Percentiles rank a stretch among this genome's conserved stretches.
Evolutionary conservation across 2,113 vertebrate genomes (phyloP).

Genomic region (Gulo gulo): DNA sequence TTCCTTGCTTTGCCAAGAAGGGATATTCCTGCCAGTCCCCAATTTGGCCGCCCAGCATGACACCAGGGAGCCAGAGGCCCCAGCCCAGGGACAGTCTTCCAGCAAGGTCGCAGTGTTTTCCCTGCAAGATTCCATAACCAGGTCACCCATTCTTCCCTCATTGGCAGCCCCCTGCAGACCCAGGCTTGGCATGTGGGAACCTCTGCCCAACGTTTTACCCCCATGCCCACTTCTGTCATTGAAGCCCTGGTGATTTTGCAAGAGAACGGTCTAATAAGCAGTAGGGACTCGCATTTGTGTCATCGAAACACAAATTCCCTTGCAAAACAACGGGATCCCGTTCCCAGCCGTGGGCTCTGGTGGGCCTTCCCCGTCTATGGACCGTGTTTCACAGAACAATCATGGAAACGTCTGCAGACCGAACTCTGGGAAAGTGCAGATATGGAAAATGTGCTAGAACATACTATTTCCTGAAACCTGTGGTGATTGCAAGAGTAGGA

Average conservation of each 20-base stretch:
- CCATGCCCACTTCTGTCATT: not conserved
- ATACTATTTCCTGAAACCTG: too few relatives aligned
- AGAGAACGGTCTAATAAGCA: not conserved
- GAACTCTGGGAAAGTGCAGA: not conserved
- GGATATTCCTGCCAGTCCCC: not conserved
- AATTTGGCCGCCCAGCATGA: accelerated
- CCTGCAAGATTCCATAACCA: not conserved
- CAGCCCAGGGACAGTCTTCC: not conserved
- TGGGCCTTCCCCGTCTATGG: not conserved
- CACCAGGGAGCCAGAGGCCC: not conserved
- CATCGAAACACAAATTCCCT: not conserved
- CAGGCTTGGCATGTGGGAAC: accelerated
- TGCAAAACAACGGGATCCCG: not conserved
- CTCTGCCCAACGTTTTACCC: not conserved
- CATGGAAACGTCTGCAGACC: not conserved
- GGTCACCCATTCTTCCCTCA: not conserved
- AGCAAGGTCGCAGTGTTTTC: not conserved
- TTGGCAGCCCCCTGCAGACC: not conserved
- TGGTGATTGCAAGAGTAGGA: not conserved
- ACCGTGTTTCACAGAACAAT: not conserved
- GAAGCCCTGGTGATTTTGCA: not conserved
- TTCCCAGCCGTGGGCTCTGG: accelerated
- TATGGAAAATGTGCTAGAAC: not conserved
- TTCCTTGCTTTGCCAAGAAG: not conserved
- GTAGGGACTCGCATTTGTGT: not conserved